phyloP scores from a whole-genome alignment of 2,113 vertebrate species.

The Sarotherodon lohbergeri region DNA sequence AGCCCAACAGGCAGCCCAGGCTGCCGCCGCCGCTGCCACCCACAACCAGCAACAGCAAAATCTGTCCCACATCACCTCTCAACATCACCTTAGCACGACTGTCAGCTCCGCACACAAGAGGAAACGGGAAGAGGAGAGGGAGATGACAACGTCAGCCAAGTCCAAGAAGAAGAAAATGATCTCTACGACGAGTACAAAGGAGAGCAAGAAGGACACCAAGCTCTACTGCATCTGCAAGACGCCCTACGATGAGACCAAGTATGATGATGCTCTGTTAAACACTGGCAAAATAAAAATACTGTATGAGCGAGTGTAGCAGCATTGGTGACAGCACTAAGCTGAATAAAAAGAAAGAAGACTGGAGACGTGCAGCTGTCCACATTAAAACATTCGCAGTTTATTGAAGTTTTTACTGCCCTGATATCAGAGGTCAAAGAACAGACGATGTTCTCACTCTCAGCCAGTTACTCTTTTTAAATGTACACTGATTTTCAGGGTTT shows the following conservation, averaged over 20 bases:
- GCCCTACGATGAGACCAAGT: constrained; percentile 98
- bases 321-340: not conserved
- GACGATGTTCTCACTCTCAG: not conserved
- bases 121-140: constrained; percentile 89
- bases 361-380: not conserved
- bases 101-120: constrained; percentile 80
- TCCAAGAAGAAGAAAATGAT: constrained; percentile 99
- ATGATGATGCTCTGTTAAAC: constrained; percentile 45
- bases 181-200: constrained; percentile 89
- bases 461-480: not conserved
- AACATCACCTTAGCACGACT: constrained; percentile 33
- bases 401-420: not conserved
- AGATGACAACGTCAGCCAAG: constrained; percentile 67
- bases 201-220: constrained; percentile 94
- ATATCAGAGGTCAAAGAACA: not conserved
- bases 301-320: not conserved
- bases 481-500: not conserved
- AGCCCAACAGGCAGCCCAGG: constrained; percentile 62
- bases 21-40: constrained; percentile 39
- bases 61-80: constrained; percentile 17
- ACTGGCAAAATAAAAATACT: not conserved
- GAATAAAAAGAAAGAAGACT: not conserved
- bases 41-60: constrained; percentile 47
- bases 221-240: constrained; percentile 99
- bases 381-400: not conserved